Evolutionary conservation across 1,140 invertebrate genomes (phyloP), one percentile per base, ranked within the genome.

Genomic region (Sinella curviseta): DNA sequence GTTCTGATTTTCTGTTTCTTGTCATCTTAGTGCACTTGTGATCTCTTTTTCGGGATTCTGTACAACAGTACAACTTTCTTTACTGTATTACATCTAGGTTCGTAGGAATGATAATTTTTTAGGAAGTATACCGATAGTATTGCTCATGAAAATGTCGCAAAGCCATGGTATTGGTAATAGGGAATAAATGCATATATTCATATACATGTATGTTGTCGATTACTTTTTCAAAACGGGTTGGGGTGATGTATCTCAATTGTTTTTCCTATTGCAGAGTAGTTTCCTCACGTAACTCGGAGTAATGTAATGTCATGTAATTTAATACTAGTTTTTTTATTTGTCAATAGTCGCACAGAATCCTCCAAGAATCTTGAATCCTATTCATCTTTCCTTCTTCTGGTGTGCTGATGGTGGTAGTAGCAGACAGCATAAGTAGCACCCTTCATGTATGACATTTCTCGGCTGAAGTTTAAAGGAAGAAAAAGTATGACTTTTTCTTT

Each of bases 1-100:
- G 65, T 70, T 70, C 65, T 70, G 65, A 70, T 70, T 70, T 70
- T 70, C 65, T 70, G 2, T 70, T 70, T 70, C 65, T 70, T 31
- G 55, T 60, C 55, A 30, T 70, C 65, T 70, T 70, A 70, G 65
- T 31, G 65, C 65, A 70, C 65, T 70, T 70, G 8, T 70, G 65
- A 70, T 70, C 65, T 70, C 65, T 33, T 65, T 33, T 70, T 70
- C 65, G 31, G 28, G 24, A 70, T 70, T 70, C 65, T 31, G 31
- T 70, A 48, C 39, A 48, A 20, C 39, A 8, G 8, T 48, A 24
- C n/a, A 24, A 33, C 65, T 70, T 70, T 33, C 65, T 33, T 65
- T 65, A n/a, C n/a, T 48, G 8, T 48, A 12, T 20, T 48, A 8
- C 39, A 8, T n/a, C n/a, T n/a, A n/a, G n/a, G n/a, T n/a, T n/a